phyloP scores from a whole-genome alignment of 2,888 invertebrate species.

The Folsomia manolachei region DNA sequence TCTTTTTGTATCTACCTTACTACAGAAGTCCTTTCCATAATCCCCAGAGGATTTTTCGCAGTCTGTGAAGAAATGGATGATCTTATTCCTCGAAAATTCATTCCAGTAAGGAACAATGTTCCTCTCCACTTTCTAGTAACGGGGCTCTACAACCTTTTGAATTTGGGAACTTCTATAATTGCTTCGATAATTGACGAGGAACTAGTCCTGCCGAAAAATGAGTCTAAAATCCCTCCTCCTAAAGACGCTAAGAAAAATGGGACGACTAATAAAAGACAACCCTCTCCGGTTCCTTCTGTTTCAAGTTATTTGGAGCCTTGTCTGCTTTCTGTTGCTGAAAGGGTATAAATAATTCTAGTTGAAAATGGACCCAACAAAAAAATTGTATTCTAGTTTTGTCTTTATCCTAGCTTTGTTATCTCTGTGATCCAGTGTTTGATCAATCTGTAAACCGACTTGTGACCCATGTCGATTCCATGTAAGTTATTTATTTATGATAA shows the following conservation, averaged over 20 bases:
- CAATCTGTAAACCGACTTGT: constrained; percentile 49
- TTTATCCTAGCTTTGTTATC: constrained; percentile 41
- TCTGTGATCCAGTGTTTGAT: constrained; percentile 50
- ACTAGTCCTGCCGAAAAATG: background rate
- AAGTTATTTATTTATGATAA: constrained; percentile 17
- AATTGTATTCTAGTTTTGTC: too few relatives aligned
- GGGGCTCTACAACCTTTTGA: constrained; percentile 66
- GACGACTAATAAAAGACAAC: constrained; percentile 12
- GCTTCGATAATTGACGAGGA: constrained; percentile 28
- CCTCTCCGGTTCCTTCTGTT: constrained; percentile 27
- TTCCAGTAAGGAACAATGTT: constrained; percentile 68
- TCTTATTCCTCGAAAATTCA: constrained; percentile 67
- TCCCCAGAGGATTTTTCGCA: constrained; percentile 48
- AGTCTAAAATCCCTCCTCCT: constrained; percentile 19
- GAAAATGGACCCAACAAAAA: too few relatives aligned
- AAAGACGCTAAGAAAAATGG: constrained; percentile 19
- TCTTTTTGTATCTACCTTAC: too few relatives aligned
- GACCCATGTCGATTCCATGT: constrained; percentile 51
- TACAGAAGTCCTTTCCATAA: constrained; percentile 47
- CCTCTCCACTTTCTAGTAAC: constrained; percentile 70
- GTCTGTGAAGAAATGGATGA: constrained; percentile 60
- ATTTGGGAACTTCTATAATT: constrained; percentile 42
- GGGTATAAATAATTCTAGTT: constrained; percentile 26
- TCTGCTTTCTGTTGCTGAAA: constrained; percentile 49
- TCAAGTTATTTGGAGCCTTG: constrained; percentile 42